Conservation (phyloP, 2,888 invertebrate species). For the Lasius platythorax region DNA sequence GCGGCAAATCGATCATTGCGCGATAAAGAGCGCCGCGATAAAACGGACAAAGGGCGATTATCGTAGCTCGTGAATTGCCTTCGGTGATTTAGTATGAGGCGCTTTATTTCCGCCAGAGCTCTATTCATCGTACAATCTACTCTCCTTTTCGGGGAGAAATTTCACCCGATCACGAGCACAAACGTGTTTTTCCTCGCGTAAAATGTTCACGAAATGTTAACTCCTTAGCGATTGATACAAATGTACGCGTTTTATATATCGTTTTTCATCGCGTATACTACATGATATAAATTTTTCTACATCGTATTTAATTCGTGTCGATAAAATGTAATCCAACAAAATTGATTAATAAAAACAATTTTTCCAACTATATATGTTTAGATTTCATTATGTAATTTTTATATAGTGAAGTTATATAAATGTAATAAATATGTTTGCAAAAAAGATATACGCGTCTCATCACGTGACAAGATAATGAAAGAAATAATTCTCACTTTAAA, state of each 20-base stretch:
- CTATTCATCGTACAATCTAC: slow-evolving; percentile 45
- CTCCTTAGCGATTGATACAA: not conserved
- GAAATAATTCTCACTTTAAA: not conserved
- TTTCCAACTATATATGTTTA: not conserved
- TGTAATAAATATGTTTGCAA: not conserved
- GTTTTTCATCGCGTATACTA: not conserved
- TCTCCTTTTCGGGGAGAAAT: slow-evolving; percentile 35
- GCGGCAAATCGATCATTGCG: slow-evolving; percentile 72
- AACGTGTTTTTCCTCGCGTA: not conserved
- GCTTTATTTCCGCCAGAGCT: slow-evolving; percentile 50
- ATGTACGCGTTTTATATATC: not conserved
- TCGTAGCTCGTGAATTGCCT: slow-evolving; percentile 68
- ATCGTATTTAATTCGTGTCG: not conserved
- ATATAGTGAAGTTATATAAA: not conserved
- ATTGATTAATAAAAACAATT: not conserved
- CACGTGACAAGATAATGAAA: not conserved
- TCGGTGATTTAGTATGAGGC: slow-evolving; percentile 54
- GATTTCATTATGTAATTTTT: not conserved
- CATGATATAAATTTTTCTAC: not conserved
- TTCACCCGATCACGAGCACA: slow-evolving; percentile 12
- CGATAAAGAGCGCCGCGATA: slow-evolving; percentile 64
- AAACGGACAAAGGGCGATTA: slow-evolving; percentile 68
- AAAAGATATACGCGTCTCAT: too few species aligned
- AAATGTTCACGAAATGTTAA: slow-evolving; percentile 24
- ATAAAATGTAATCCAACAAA: not conserved